These are phyloP conservation scores for Drosophila melanosoma DNA, from an alignment of 2,888 invertebrate species.

Conservation along the genomic window DNA sequence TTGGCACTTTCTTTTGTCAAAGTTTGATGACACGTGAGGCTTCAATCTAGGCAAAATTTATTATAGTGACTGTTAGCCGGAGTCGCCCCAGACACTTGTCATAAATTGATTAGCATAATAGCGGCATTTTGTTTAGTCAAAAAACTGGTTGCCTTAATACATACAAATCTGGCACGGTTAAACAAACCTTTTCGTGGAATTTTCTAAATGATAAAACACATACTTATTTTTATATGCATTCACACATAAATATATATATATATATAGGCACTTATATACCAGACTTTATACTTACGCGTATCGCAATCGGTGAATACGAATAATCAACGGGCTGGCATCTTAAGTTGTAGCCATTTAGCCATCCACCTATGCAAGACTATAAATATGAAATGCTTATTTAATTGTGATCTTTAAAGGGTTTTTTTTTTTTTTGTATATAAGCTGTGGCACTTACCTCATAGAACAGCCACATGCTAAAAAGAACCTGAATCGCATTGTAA, in stretches of 20 bases:
- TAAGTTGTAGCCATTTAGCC: conserved; percentile 90
- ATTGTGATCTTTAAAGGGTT: conserved; percentile 1
- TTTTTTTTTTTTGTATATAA: background rate
- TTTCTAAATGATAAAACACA: conserved; percentile 31
- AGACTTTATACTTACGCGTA: conserved; percentile 87
- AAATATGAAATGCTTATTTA: conserved; percentile 26
- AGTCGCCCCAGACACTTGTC: conserved; percentile 41
- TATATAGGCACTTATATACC: conserved; percentile 6
- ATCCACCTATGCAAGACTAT: conserved; percentile 88
- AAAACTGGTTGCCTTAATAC: conserved; percentile 68
- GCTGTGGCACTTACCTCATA: conserved; percentile 84
- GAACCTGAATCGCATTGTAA: conserved; percentile 92
- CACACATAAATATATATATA: background rate
- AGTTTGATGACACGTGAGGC: conserved; percentile 64
- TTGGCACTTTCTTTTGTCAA: conserved; percentile 56
- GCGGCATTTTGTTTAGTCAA: conserved; percentile 46
- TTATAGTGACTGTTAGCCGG: conserved; percentile 32
- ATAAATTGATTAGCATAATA: conserved; percentile 71
- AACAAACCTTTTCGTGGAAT: conserved; percentile 49
- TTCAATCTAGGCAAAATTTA: conserved; percentile 15
- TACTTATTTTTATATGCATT: conserved; percentile 3
- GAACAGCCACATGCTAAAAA: conserved; percentile 86
- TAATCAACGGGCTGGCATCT: conserved; percentile 94
- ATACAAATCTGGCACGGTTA: conserved; percentile 63
- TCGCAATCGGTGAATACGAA: conserved; percentile 88